Percentiles rank a stretch among this genome's conserved stretches.
phyloP scores from a whole-genome alignment of 2,888 invertebrate species.

The Eupelmus urozonus region DNA sequence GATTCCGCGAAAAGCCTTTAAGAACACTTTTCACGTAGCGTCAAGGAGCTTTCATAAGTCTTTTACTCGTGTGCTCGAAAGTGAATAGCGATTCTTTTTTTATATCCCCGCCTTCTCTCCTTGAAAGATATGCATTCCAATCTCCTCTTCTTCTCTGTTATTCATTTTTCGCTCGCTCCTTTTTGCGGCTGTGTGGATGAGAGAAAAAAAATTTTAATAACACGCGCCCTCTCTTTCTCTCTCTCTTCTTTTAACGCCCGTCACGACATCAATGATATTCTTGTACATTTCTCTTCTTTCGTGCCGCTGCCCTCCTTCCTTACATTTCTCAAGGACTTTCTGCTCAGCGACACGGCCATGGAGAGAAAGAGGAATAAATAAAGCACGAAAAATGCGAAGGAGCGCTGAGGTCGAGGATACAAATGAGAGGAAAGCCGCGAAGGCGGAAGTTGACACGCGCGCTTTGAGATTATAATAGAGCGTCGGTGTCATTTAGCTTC shows the following conservation, averaged over 20 bases:
- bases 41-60: conserved; percentile 56
- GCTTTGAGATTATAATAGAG: conserved; percentile 15
- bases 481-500: neutral
- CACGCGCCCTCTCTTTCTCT: neutral
- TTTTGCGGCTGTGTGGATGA: neutral
- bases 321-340: neutral
- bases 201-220: conserved; percentile 30
- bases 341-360: too few species aligned
- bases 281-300: neutral
- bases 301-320: neutral
- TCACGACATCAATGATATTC: conserved; percentile 13
- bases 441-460: neutral
- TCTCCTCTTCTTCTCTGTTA: conserved; percentile 23
- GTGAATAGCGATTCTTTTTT: conserved; percentile 47
- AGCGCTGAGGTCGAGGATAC: neutral
- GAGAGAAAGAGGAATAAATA: neutral
- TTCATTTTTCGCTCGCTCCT: conserved; percentile 10
- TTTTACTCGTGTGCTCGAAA: conserved; percentile 47
- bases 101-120: neutral
- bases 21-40: conserved; percentile 47
- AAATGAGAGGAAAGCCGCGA: neutral
- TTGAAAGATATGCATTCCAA: conserved; percentile 17
- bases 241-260: too few species aligned
- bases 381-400: neutral
- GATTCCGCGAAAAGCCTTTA: conserved; percentile 41